Conservation (phyloP, 2,113 vertebrate species). For the Myiozetetes cayanensis region DNA sequence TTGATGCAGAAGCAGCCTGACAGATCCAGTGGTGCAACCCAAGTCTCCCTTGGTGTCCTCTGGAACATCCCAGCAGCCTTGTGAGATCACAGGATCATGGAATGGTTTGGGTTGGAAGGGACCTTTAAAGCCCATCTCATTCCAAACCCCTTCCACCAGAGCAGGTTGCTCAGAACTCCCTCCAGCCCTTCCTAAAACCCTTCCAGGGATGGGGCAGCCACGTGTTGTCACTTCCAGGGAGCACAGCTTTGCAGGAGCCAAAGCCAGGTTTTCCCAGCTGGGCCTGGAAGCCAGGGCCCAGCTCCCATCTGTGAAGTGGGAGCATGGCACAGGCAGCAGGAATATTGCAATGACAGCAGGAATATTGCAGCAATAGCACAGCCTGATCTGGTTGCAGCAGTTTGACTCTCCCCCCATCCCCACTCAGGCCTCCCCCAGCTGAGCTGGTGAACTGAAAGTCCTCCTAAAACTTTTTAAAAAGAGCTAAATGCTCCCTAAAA, state of each 20-base stretch:
- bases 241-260: neutral
- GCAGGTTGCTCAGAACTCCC: neutral
- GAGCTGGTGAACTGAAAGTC: neutral
- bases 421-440: neutral
- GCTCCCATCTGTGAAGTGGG: neutral
- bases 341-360: neutral
- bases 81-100: neutral
- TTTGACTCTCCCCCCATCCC: neutral
- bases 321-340: neutral
- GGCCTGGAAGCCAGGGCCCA: neutral
- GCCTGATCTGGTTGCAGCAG: neutral
- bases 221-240: accelerated
- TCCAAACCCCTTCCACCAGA: neutral
- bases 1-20: neutral
- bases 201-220: neutral
- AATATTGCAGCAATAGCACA: neutral
- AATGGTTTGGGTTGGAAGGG: neutral
- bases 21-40: neutral
- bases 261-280: neutral
- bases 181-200: neutral
- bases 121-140: neutral
- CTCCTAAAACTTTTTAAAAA: neutral
- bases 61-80: neutral
- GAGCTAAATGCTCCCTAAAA: neutral
- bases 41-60: neutral